phyloP scores from a whole-genome alignment of 2,113 vertebrate genomes.

The Pungitius pungitius region DNA sequence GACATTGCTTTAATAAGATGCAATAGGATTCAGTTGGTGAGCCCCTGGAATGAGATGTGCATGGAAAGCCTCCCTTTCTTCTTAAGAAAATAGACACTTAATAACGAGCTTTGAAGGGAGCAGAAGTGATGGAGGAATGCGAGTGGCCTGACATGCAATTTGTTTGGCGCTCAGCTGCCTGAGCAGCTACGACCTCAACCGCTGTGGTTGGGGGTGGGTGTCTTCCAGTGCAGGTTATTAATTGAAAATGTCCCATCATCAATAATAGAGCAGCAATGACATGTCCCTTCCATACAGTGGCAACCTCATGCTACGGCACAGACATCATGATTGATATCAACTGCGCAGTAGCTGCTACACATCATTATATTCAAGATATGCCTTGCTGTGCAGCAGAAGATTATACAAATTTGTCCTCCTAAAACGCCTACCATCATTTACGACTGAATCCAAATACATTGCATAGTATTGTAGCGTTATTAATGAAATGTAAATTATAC shows the following conservation, averaged over 20 bases:
- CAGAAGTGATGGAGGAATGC: constrained; percentile 28
- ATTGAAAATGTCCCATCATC: constrained; percentile 72
- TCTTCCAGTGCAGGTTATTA: constrained; percentile 66
- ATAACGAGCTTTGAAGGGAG: constrained; percentile 31
- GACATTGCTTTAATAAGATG: constrained; percentile 4
- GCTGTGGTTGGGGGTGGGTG: constrained; percentile 46
- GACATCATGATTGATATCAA: constrained; percentile 72
- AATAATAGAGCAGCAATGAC: constrained; percentile 68
- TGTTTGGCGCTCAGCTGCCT: constrained; percentile 53
- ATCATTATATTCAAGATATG: constrained; percentile 62
- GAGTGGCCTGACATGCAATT: constrained; percentile 37
- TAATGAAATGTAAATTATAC: neutral
- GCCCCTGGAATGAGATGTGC: neutral
- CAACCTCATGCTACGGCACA: constrained; percentile 59
- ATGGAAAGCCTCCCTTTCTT: constrained; percentile 23
- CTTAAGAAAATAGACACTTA: constrained; percentile 47
- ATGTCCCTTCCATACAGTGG: constrained; percentile 57
- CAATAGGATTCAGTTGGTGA: neutral
- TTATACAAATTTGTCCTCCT: constrained; percentile 44
- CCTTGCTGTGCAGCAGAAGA: constrained; percentile 33
- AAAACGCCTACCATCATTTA: constrained; percentile 27
- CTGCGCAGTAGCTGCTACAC: constrained; percentile 54
- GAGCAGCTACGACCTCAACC: constrained; percentile 51
- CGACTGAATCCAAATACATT: constrained; percentile 20
- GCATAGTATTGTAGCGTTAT: neutral